Conservation (phyloP, 2,888 invertebrate genomes). For the Aleiodes alternator region DNA sequence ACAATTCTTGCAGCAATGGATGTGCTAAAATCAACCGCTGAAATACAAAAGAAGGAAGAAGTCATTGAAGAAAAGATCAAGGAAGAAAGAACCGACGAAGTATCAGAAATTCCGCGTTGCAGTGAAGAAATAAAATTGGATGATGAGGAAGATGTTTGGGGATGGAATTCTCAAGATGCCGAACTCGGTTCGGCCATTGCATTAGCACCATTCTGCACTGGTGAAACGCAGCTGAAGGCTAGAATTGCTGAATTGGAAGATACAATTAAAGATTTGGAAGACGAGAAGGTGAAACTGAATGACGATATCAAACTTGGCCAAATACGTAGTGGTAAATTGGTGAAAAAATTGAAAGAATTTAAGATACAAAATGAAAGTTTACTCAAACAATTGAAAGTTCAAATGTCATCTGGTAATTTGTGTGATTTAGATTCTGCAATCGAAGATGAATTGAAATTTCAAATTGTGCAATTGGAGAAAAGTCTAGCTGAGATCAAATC, state of each 20-base stretch:
- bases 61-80: neutral
- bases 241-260: slow-evolving; percentile 79
- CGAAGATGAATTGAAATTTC: slow-evolving; percentile 86
- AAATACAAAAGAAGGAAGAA: too few relatives aligned
- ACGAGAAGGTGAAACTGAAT: slow-evolving; percentile 78
- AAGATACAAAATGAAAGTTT: slow-evolving; percentile 83
- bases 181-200: slow-evolving; percentile 28
- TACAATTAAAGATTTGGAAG: slow-evolving; percentile 79
- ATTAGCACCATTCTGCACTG: slow-evolving; percentile 29
- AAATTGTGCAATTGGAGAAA: slow-evolving; percentile 82
- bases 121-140: slow-evolving; percentile 64
- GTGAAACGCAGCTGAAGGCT: slow-evolving; percentile 66
- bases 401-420: slow-evolving; percentile 77
- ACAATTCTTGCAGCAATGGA: too few relatives aligned
- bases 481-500: slow-evolving; percentile 79
- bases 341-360: slow-evolving; percentile 90
- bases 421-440: slow-evolving; percentile 86
- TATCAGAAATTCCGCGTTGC: neutral
- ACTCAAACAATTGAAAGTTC: slow-evolving; percentile 77
- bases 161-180: slow-evolving; percentile 78
- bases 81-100: neutral
- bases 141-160: slow-evolving; percentile 80
- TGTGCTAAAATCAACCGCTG: too few relatives aligned
- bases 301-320: slow-evolving; percentile 82
- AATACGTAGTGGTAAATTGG: slow-evolving; percentile 85